phyloP scores from a whole-genome alignment of 1,140 invertebrate genomes.

The Neodiprion virginianus region DNA sequence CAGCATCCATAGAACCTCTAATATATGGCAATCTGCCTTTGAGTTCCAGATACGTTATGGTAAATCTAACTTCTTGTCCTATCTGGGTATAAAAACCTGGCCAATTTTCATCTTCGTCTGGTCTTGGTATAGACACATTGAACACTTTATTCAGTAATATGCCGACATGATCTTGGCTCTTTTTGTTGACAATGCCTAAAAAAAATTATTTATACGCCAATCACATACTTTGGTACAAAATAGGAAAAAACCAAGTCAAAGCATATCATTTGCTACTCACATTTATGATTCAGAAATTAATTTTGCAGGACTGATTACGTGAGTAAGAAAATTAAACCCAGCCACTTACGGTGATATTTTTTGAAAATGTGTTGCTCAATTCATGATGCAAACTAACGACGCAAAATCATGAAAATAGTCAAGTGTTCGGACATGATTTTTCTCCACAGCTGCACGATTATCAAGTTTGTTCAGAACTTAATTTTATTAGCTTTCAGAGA shows the following conservation, averaged over 20 bases:
- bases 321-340: no score
- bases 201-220: conserved; percentile 29
- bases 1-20: conserved; percentile 61
- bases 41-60: conserved; percentile 63
- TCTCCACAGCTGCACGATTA: no score
- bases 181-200: conserved; percentile 69
- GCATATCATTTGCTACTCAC: no score
- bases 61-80: conserved; percentile 67
- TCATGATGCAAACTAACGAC: no score
- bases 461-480: no score
- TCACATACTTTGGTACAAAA: conserved; percentile 16
- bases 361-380: no score
- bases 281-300: no score
- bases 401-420: no score
- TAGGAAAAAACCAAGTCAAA: neutral
- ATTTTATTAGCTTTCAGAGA: no score
- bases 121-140: conserved; percentile 69
- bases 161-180: conserved; percentile 66
- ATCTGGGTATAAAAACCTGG: conserved; percentile 62
- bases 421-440: no score
- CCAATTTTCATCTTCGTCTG: conserved; percentile 65
- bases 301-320: no score
- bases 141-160: conserved; percentile 71
- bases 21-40: conserved; percentile 67
- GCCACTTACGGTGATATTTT: no score